Percentiles rank a stretch among this genome's conserved stretches.
phyloP scores from a whole-genome alignment of 1,140 invertebrate species.

The Marisa cornuarietis region DNA sequence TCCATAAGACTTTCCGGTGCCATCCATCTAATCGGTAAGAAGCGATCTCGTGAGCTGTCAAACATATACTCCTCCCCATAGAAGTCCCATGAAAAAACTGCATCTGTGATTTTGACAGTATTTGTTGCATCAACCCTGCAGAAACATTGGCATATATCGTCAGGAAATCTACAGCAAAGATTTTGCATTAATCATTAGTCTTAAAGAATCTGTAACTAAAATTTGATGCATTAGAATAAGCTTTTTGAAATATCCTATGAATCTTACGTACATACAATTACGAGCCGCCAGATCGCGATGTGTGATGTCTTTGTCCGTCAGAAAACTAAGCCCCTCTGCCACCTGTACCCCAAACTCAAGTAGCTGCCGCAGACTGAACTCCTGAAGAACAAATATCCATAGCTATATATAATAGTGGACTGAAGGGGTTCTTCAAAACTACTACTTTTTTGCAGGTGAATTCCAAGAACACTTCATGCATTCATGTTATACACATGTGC shows the following conservation, averaged over 20 bases:
- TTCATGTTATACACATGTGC: not conserved
- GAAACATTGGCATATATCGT: not conserved
- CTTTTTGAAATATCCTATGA: not conserved
- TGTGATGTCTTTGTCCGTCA: constrained; percentile 91
- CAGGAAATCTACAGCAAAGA: not conserved
- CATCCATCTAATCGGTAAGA: constrained; percentile 52
- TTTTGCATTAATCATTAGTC: too few relatives aligned
- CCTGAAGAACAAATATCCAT: constrained; percentile 23
- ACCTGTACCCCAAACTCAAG: constrained; percentile 90
- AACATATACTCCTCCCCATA: constrained; percentile 50
- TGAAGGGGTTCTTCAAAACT: not conserved
- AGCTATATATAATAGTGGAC: not conserved
- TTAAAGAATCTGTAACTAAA: not conserved
- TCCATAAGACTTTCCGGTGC: constrained; percentile 43
- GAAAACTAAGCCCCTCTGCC: constrained; percentile 93
- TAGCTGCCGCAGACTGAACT: constrained; percentile 60
- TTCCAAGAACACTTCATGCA: not conserved
- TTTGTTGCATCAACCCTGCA: constrained; percentile 34
- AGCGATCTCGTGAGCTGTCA: constrained; percentile 36
- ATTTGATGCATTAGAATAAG: not conserved
- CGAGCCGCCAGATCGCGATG: constrained; percentile 95
- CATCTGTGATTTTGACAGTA: constrained; percentile 41
- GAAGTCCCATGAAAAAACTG: constrained; percentile 45
- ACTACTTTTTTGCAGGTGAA: not conserved
- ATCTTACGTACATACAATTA: constrained; percentile 72